Percentiles rank a stretch among this genome's conserved stretches.
phyloP scores from a whole-genome alignment of 2,888 invertebrate species.

The Gnatocerus cornutus region DNA sequence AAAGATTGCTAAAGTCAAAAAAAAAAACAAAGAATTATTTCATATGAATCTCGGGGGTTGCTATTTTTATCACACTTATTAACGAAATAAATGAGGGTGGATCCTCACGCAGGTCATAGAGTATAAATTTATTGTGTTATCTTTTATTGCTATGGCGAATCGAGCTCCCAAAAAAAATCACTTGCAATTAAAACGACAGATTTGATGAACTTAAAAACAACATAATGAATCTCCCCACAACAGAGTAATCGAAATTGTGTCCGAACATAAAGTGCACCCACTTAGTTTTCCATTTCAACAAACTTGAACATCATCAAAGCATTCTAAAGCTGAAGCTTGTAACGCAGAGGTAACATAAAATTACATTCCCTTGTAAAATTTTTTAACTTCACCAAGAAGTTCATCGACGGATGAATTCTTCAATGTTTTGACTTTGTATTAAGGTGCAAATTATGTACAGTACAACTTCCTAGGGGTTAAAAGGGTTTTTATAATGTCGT shows the following conservation, averaged over 20 bases:
- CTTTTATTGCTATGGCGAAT: too few species aligned
- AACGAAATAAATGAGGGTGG: too few species aligned
- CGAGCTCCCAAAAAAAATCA: too few species aligned
- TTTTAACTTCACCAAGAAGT: constrained; percentile 36
- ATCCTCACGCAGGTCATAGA: too few species aligned
- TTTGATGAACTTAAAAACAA: too few species aligned
- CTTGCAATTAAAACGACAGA: too few species aligned
- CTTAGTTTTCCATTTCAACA: constrained; percentile 77
- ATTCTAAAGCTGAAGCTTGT: constrained; percentile 48
- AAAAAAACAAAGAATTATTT: too few species aligned
- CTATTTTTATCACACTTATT: too few species aligned
- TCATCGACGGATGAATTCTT: constrained; percentile 33
- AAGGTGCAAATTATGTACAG: constrained; percentile 34
- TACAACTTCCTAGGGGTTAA: constrained; percentile 3
- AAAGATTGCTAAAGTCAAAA: too few species aligned
- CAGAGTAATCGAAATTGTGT: constrained; percentile 35
- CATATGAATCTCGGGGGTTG: too few species aligned
- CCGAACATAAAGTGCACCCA: constrained; percentile 65
- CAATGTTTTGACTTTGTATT: neutral
- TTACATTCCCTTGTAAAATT: constrained; percentile 32
- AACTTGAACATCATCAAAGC: constrained; percentile 69
- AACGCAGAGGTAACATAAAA: constrained; percentile 41
- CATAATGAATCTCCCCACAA: constrained; percentile 6
- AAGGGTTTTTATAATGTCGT: constrained; percentile 28
- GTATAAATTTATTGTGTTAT: too few species aligned